Evolutionary conservation across 2,797 vertebrate genomes (phyloP).

Genomic region (Pangasius larnaudii): DNA sequence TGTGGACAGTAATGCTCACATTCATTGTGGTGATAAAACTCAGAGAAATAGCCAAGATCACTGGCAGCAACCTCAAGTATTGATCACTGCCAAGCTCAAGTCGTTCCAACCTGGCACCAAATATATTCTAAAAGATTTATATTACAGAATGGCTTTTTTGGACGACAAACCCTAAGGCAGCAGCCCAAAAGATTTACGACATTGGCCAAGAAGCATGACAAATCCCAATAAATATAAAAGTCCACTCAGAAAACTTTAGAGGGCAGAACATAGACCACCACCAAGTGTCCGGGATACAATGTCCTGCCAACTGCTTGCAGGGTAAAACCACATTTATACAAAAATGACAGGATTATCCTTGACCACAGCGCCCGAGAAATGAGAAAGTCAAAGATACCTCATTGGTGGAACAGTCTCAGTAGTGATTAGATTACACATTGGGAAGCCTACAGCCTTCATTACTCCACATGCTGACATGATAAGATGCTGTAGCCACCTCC

Average conservation of each 20-base stretch:
- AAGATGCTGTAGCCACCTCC: not conserved
- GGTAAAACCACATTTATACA: not conserved
- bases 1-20: not conserved
- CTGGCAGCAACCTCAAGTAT: not conserved
- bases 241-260: not conserved
- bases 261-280: not conserved
- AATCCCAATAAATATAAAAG: not conserved
- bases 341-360: constrained; percentile 2
- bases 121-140: not conserved
- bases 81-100: not conserved
- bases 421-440: not conserved
- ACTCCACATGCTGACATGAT: not conserved
- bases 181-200: not conserved
- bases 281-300: not conserved
- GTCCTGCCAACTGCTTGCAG: not conserved
- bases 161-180: not conserved
- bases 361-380: not conserved
- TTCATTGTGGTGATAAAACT: not conserved
- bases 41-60: not conserved
- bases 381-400: not conserved
- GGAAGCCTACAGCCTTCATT: not conserved
- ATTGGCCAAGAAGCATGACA: not conserved
- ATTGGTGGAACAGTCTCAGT: not conserved
- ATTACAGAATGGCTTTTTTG: constrained; percentile 1
- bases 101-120: not conserved